Percentiles rank a stretch among this genome's conserved stretches.
Evolutionary conservation across 2,113 vertebrate species (phyloP).

Genomic region (Pangasianodon gigas): DNA sequence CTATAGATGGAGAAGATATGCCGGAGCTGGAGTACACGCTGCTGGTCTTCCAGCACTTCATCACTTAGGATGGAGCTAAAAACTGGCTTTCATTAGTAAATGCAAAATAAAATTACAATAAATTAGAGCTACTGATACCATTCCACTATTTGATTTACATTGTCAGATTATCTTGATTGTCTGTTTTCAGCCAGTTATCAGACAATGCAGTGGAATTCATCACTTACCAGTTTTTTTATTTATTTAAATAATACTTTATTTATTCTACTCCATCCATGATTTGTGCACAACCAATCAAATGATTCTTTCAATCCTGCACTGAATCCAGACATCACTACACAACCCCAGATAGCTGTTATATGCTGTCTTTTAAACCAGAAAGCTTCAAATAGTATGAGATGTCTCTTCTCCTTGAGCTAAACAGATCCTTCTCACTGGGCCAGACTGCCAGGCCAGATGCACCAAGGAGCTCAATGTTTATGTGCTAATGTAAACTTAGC

Average conservation of each 20-base stretch:
- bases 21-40: not conserved
- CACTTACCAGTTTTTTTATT: not conserved
- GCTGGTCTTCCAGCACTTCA: not conserved
- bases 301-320: not conserved
- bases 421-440: not conserved
- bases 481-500: not conserved
- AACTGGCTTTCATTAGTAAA: not conserved
- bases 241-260: not conserved
- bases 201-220: not conserved
- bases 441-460: not conserved
- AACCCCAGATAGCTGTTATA: not conserved
- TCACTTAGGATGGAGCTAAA: not conserved
- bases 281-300: not conserved
- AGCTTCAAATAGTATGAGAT: not conserved
- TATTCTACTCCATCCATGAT: not conserved
- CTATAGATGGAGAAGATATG: not conserved
- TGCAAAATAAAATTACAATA: not conserved
- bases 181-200: not conserved
- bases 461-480: too few relatives aligned
- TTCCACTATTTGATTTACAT: not conserved
- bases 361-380: not conserved
- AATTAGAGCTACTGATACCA: not conserved
- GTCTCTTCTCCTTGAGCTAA: not conserved
- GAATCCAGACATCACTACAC: not conserved
- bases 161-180: not conserved